phyloP scores from a whole-genome alignment of 2,113 vertebrate genomes.

The Corythaixoides concolor region DNA sequence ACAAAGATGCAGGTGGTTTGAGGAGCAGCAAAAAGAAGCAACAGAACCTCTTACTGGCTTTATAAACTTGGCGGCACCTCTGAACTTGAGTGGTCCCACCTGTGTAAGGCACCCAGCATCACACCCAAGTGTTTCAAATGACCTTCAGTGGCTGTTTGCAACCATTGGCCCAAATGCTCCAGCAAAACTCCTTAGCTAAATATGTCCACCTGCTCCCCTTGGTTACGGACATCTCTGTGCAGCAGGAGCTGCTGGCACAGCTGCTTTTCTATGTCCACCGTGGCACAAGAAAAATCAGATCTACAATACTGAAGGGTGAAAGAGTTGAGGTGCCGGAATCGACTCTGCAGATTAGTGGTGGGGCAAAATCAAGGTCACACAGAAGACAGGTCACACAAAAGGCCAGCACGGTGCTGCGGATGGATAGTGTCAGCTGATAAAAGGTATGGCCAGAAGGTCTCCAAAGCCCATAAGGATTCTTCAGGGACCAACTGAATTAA shows the following conservation, averaged over 20 bases:
- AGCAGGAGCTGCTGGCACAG: not conserved
- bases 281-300: not conserved
- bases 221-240: not conserved
- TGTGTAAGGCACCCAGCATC: not conserved
- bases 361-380: conserved; percentile 25
- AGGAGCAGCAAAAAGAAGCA: fast-evolving
- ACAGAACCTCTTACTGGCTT: fast-evolving
- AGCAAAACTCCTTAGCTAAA: not conserved
- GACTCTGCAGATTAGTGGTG: not conserved
- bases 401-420: conserved; percentile 19
- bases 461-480: conserved; percentile 52
- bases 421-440: conserved; percentile 25
- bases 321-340: not conserved
- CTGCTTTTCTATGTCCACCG: not conserved
- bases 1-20: fast-evolving
- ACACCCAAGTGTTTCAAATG: not conserved
- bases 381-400: not conserved
- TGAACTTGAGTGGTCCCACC: not conserved
- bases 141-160: not conserved
- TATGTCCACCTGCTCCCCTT: not conserved
- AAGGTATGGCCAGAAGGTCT: conserved; percentile 53
- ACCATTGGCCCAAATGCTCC: not conserved
- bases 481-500: conserved; percentile 54
- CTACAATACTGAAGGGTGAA: not conserved
- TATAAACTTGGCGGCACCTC: not conserved